A percentile compares a stretch with the other conserved stretches of the same genome.
Evolutionary conservation across 2,113 vertebrate genomes (phyloP).

Genomic region (Procapra przewalskii): DNA sequence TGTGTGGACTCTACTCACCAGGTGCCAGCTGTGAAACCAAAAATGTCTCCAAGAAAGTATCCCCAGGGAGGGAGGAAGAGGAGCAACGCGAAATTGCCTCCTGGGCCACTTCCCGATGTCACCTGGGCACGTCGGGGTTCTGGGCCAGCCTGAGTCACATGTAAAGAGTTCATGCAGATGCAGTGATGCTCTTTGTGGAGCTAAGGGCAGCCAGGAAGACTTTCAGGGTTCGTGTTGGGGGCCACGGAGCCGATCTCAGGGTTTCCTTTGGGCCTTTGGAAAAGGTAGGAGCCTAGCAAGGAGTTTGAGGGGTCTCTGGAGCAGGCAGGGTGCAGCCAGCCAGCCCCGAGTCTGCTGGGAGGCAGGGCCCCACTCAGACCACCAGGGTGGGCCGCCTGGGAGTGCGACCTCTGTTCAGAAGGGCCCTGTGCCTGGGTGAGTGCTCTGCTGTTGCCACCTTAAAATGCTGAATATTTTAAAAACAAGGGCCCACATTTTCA

Average conservation of each 20-base stretch:
- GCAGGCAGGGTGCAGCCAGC: background rate
- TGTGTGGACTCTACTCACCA: background rate
- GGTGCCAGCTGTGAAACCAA: background rate
- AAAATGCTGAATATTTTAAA: background rate
- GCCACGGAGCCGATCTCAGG: background rate
- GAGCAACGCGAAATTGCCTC: background rate
- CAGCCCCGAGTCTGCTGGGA: too few species aligned
- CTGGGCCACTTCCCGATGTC: accelerated
- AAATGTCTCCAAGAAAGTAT: background rate
- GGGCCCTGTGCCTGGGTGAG: background rate
- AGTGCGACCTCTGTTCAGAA: accelerated
- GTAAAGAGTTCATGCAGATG: accelerated
- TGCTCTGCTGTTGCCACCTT: background rate
- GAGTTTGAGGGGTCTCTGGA: background rate
- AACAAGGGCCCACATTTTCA: background rate
- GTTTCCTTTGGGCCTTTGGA: background rate
- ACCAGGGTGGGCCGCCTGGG: accelerated
- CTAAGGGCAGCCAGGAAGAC: background rate
- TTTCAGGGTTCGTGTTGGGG: background rate
- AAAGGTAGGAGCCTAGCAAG: background rate
- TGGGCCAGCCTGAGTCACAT: background rate
- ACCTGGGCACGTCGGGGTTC: background rate
- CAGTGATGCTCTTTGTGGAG: accelerated
- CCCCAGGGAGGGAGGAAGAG: background rate
- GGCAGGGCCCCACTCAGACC: background rate